Conservation (phyloP, 2,888 invertebrate genomes). For the Idaea straminata region DNA sequence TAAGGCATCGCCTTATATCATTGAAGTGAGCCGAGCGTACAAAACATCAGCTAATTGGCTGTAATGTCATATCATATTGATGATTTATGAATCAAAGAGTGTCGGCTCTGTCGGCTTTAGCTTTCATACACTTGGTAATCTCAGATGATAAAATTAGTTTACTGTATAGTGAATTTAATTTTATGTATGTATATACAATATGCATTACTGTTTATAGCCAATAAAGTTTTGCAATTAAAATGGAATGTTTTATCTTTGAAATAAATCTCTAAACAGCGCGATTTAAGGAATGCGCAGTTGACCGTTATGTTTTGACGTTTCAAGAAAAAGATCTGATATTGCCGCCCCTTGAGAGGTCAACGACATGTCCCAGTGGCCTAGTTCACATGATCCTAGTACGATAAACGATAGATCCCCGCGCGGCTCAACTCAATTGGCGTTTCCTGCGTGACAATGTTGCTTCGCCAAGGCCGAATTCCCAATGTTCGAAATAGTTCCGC, state of each 20-base stretch:
- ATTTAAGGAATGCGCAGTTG: background rate
- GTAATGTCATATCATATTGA: conserved; percentile 59
- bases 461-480: conserved; percentile 53
- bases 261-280: background rate
- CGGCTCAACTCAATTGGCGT: conserved; percentile 64
- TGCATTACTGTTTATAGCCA: too few species aligned
- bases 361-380: conserved; percentile 62
- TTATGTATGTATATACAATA: background rate
- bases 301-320: background rate
- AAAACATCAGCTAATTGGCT: conserved; percentile 68
- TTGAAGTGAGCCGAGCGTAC: conserved; percentile 44
- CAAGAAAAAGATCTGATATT: conserved; percentile 1
- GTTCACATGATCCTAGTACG: conserved; percentile 67
- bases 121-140: conserved; percentile 22
- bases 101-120: conserved; percentile 7
- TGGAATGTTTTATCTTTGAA: too few species aligned
- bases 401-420: conserved; percentile 58
- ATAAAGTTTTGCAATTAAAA: too few species aligned
- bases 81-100: conserved; percentile 43
- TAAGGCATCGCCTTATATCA: conserved; percentile 51
- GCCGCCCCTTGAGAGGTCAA: conserved; percentile 37
- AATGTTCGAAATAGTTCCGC: conserved; percentile 19
- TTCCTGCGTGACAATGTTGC: conserved; percentile 65
- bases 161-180: conserved; percentile 10
- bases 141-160: conserved; percentile 10